Base-by-base conservation (phyloP, 2,113 vertebrate species). In the Meleagris gallopavo region DNA sequence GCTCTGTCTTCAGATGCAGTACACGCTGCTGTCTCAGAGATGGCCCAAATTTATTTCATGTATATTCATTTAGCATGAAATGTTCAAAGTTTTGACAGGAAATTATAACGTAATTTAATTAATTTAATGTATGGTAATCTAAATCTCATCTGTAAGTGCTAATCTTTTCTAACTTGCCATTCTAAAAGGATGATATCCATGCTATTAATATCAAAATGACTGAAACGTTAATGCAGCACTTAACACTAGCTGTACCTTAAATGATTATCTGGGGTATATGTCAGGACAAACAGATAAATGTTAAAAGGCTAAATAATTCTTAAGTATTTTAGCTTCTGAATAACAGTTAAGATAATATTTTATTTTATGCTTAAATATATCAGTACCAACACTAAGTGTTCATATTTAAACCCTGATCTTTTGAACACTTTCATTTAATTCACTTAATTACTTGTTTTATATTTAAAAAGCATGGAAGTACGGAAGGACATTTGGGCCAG, bases 1-100 rank as follows among this genome's bases (percentile, higher is more conserved):
- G 29, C 29, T 55, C 29, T 14, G 30, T 13, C 45, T 6, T 3
- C 0, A 4, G 2, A 13, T 1, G 9, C 1, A 1, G 46, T 36
- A 74, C n/a, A 17, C 29, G 5, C 32, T 50, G 20, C 13, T 60
- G 14, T 40, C 74, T 72, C 71, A 69, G 27, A 75, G 12, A 22
- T 69, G 70, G 46, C 18, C 71, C 19, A 72, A 54, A 57, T 79
- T 74, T 87, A 2, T 60, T 6, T 1, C 0, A 70, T 0, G 0
- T 61, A 50, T 69, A n/a, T 57, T 76, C n/a, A 65, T 79, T 85
- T 78, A 58, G 10, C 36, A 57, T 58, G 45, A 67, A 83, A 62
- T 18, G 17, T 45, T 93, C 32, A 17, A 80, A 73, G 9, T 36
- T 46, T 71, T 58, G 27, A 36, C 48, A 65, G 62, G 62, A 82